Conservation (phyloP, 2,888 invertebrate genomes). For the Mactromeris polynyma region DNA sequence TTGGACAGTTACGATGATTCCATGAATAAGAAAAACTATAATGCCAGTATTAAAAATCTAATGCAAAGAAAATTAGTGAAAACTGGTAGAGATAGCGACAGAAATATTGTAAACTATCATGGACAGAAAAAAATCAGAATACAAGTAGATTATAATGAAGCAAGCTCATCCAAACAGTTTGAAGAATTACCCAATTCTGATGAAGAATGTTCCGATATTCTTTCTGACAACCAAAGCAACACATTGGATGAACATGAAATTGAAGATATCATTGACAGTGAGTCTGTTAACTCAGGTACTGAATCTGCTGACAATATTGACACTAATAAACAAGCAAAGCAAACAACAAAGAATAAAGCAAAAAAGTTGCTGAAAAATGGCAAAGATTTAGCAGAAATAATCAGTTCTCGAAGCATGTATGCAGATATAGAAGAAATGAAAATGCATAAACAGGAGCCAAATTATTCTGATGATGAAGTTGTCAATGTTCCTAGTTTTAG, state of each 20-base stretch:
- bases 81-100: background rate
- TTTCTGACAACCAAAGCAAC: background rate
- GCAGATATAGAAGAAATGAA: conserved; percentile 64
- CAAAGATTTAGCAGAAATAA: conserved; percentile 56
- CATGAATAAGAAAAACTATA: background rate
- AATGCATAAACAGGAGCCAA: conserved; percentile 18
- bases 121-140: background rate
- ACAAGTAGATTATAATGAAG: background rate
- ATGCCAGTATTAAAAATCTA: background rate
- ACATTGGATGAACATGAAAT: background rate
- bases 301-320: conserved; percentile 41
- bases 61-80: background rate
- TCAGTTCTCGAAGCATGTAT: conserved; percentile 64
- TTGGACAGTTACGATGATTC: background rate
- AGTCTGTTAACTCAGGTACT: conserved; percentile 35
- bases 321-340: conserved; percentile 25
- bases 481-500: background rate
- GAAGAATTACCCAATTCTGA: background rate
- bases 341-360: conserved; percentile 38
- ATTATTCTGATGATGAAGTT: background rate
- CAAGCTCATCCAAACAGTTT: conserved; percentile 9
- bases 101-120: background rate
- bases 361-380: conserved; percentile 52
- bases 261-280: background rate
- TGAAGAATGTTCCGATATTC: background rate